Conservation (phyloP, 2,888 invertebrate species). For the Lissonota sp. region DNA sequence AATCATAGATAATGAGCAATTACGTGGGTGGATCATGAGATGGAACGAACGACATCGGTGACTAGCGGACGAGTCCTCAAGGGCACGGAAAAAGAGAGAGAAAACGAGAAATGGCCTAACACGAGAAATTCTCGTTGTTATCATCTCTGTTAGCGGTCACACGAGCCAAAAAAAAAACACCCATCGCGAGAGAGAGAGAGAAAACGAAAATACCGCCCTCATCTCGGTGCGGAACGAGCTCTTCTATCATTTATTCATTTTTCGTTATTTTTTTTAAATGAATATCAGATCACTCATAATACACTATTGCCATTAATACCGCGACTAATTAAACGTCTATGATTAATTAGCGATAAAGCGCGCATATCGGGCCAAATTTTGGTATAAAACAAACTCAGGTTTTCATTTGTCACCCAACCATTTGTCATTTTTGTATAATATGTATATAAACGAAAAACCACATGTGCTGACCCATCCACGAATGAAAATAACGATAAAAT, state of each 20-base stretch:
- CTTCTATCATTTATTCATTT: constrained; percentile 9
- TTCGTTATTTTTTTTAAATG: constrained; percentile 34
- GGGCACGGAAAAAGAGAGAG: neutral
- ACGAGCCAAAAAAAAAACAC: neutral
- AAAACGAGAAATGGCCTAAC: constrained; percentile 15
- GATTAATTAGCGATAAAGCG: constrained; percentile 49
- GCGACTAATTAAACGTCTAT: constrained; percentile 52
- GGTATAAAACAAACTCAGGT: constrained; percentile 13
- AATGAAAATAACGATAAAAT: constrained; percentile 9
- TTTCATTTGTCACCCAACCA: constrained; percentile 15
- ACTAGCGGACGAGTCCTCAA: neutral
- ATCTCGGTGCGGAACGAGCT: constrained; percentile 4
- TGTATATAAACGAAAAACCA: constrained; percentile 53
- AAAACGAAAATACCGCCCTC: constrained; percentile 33
- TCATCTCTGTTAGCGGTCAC: constrained; percentile 6
- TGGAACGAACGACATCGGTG: neutral
- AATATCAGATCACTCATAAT: constrained; percentile 55
- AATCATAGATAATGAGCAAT: constrained; percentile 14
- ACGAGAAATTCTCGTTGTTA: neutral
- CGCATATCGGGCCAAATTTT: constrained; percentile 57
- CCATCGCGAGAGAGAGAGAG: constrained; percentile 4
- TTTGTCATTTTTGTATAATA: constrained; percentile 59
- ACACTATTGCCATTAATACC: constrained; percentile 46
- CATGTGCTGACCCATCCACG: constrained; percentile 20
- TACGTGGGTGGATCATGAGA: constrained; percentile 15